These are phyloP conservation scores for Triplophysa rosa DNA, from an alignment of 2,113 vertebrate genomes.

Conservation along the genomic window DNA sequence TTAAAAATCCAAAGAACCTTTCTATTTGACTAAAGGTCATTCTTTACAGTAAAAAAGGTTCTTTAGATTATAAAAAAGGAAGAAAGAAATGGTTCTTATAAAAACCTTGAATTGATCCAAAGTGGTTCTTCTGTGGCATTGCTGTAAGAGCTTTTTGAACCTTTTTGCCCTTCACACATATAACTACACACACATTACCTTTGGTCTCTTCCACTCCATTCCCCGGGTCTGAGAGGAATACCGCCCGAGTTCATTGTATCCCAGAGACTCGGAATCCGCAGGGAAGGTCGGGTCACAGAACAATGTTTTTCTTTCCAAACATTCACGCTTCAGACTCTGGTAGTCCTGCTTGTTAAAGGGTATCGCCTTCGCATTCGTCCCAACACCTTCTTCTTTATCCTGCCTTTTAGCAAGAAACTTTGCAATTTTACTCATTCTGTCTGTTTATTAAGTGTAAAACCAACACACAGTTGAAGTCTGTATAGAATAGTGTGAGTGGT, in stretches of 20 bases:
- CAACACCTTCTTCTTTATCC: not conserved
- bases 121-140: too few relatives aligned
- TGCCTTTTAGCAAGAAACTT: conserved; percentile 13
- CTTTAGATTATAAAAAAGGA: too few relatives aligned
- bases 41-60: too few relatives aligned
- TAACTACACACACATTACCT: too few relatives aligned
- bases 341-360: conserved; percentile 81
- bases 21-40: too few relatives aligned
- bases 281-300: conserved; percentile 84
- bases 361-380: conserved; percentile 60
- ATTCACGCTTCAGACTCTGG: conserved; percentile 66
- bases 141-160: too few relatives aligned
- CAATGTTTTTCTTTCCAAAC: conserved; percentile 67
- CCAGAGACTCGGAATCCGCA: conserved; percentile 73
- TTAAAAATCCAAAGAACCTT: too few relatives aligned
- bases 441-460: too few relatives aligned
- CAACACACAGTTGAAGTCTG: too few relatives aligned
- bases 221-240: conserved; percentile 75
- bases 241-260: conserved; percentile 76
- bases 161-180: too few relatives aligned
- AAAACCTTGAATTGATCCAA: too few relatives aligned
- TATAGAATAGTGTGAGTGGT: not conserved
- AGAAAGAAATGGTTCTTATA: too few relatives aligned
- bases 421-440: not conserved
- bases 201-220: conserved; percentile 81